Conservation (phyloP, 1,140 invertebrate species). For the Eriosoma lanigerum region DNA sequence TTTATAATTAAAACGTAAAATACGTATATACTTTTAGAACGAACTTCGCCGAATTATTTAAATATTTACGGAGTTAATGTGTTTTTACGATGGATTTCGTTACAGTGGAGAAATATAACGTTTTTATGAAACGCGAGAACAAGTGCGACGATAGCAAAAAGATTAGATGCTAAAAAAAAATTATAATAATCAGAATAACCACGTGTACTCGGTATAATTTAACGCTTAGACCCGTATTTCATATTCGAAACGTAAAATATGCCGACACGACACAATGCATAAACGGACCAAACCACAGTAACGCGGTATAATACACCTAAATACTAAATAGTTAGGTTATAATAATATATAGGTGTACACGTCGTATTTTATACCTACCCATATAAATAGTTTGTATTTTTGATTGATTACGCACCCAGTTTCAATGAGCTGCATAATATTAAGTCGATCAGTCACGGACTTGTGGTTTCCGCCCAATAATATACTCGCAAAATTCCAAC, state of each 20-base stretch:
- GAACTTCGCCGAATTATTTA: neutral
- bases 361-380: too few relatives aligned
- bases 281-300: neutral
- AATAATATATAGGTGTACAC: neutral
- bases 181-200: too few relatives aligned
- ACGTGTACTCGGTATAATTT: too few relatives aligned
- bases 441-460: conserved; percentile 29
- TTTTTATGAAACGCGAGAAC: too few relatives aligned
- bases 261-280: too few relatives aligned
- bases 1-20: neutral
- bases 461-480: neutral
- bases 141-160: too few relatives aligned
- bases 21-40: neutral
- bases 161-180: too few relatives aligned
- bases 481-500: neutral
- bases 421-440: neutral
- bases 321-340: neutral
- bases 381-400: neutral
- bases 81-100: too few relatives aligned
- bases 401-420: conserved; percentile 5
- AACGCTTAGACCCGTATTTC: too few relatives aligned
- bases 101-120: too few relatives aligned
- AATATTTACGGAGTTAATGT: neutral
- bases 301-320: neutral
- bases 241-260: too few relatives aligned